phyloP scores from a whole-genome alignment of 2,797 vertebrate species.

The Champsocephalus gunnari region DNA sequence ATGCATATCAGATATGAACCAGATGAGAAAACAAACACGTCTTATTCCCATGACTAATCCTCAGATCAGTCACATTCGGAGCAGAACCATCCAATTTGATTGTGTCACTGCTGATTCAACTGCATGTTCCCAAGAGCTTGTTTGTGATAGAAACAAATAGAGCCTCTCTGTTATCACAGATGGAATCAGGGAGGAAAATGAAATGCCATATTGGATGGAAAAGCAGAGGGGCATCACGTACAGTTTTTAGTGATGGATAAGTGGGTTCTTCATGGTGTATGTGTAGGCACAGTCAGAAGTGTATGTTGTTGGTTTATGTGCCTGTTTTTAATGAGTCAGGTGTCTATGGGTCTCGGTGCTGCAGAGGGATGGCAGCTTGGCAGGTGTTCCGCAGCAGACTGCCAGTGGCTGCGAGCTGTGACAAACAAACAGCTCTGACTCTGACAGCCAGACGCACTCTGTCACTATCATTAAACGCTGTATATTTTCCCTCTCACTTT shows the following conservation, averaged over 20 bases:
- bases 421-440: slow-evolving; percentile 52
- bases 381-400: slow-evolving; percentile 53
- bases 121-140: slow-evolving; percentile 31
- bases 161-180: slow-evolving; percentile 40
- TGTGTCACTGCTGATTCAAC: slow-evolving; percentile 39
- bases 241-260: not conserved
- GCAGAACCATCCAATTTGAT: slow-evolving; percentile 21
- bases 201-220: slow-evolving; percentile 30
- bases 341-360: slow-evolving; percentile 47
- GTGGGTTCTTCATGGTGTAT: slow-evolving; percentile 4
- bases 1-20: slow-evolving; percentile 7
- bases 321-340: slow-evolving; percentile 29
- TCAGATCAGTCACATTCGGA: not conserved
- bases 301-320: slow-evolving; percentile 6
- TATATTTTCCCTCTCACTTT: slow-evolving; percentile 53
- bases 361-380: slow-evolving; percentile 52
- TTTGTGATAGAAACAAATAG: slow-evolving; percentile 36
- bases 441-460: slow-evolving; percentile 53
- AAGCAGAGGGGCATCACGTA: not conserved
- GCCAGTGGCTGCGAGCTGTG: slow-evolving; percentile 52
- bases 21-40: slow-evolving; percentile 16
- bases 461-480: slow-evolving; percentile 58
- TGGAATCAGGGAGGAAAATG: slow-evolving; percentile 47
- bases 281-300: slow-evolving; percentile 4
- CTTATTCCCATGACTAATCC: slow-evolving; percentile 28